These are phyloP conservation scores for Adelosebastes latens DNA, from an alignment of 2,797 vertebrate species.

Conservation along the genomic window DNA sequence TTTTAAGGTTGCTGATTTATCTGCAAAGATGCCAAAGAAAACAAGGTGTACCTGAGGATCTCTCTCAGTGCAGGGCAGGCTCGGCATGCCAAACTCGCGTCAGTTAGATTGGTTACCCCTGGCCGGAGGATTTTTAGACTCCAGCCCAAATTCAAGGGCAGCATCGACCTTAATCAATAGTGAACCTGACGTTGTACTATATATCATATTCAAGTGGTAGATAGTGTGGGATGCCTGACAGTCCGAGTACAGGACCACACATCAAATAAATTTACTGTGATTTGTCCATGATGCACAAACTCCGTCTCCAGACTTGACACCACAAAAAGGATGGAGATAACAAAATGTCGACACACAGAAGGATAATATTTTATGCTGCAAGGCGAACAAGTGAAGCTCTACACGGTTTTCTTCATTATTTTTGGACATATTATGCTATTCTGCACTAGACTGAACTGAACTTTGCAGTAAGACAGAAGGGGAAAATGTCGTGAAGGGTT, in stretches of 20 bases:
- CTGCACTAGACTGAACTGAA: constrained; percentile 4
- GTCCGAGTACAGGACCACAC: constrained; percentile 30
- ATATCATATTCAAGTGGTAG: constrained; percentile 66
- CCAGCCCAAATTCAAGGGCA: constrained; percentile 53
- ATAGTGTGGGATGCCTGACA: constrained; percentile 31
- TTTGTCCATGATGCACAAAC: constrained; percentile 44
- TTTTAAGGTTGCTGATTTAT: constrained; percentile 29
- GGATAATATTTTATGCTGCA: neutral
- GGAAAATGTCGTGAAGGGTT: neutral
- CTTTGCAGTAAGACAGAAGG: neutral
- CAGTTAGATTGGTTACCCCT: constrained; percentile 56
- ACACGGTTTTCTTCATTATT: constrained; percentile 6
- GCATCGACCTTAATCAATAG: constrained; percentile 63
- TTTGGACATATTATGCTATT: neutral
- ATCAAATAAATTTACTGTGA: constrained; percentile 49
- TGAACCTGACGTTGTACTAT: constrained; percentile 49
- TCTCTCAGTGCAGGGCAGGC: constrained; percentile 23
- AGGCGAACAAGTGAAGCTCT: neutral
- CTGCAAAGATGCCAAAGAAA: constrained; percentile 9
- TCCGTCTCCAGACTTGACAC: constrained; percentile 24
- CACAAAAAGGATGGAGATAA: constrained; percentile 17
- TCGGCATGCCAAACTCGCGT: constrained; percentile 53
- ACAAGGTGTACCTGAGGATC: constrained; percentile 31
- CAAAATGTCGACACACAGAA: constrained; percentile 17
- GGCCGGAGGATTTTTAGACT: constrained; percentile 48